A percentile compares a stretch with the other conserved stretches of the same genome.
These are phyloP conservation scores for Cyanocitta stelleri DNA, from an alignment of 2,113 vertebrate genomes.

Conservation along the genomic window DNA sequence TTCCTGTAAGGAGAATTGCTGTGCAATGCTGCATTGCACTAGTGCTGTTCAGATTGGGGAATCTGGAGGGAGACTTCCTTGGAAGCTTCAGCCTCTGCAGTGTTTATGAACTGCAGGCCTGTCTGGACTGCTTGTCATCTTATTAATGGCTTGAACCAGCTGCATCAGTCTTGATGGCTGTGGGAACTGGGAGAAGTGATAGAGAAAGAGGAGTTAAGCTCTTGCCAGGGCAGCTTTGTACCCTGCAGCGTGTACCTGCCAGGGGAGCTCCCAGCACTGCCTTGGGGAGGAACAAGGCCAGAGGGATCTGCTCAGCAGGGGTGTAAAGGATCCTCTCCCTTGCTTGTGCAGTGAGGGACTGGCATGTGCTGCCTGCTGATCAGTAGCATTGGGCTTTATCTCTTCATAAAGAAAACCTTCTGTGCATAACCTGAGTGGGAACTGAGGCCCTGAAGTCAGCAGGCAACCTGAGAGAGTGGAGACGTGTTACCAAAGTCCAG, in stretches of 20 bases:
- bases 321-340: neutral
- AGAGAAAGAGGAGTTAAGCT: neutral
- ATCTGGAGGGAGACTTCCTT: neutral
- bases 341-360: neutral
- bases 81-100: slow-evolving; percentile 4
- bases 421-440: neutral
- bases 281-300: neutral
- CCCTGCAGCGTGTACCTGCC: neutral
- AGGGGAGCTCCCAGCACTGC: neutral
- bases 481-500: neutral
- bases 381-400: neutral
- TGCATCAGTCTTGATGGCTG: neutral
- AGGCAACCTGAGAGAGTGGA: neutral
- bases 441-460: neutral
- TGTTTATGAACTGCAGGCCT: neutral
- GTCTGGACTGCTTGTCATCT: neutral
- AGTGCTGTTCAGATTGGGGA: neutral
- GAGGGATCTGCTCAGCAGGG: neutral
- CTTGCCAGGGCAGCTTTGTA: neutral
- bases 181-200: neutral
- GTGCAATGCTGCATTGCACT: neutral
- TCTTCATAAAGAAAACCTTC: neutral
- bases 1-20: neutral
- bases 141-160: neutral
- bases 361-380: neutral